phyloP scores from a whole-genome alignment of 1,140 invertebrate genomes.

The Aphelenchoides avenae region DNA sequence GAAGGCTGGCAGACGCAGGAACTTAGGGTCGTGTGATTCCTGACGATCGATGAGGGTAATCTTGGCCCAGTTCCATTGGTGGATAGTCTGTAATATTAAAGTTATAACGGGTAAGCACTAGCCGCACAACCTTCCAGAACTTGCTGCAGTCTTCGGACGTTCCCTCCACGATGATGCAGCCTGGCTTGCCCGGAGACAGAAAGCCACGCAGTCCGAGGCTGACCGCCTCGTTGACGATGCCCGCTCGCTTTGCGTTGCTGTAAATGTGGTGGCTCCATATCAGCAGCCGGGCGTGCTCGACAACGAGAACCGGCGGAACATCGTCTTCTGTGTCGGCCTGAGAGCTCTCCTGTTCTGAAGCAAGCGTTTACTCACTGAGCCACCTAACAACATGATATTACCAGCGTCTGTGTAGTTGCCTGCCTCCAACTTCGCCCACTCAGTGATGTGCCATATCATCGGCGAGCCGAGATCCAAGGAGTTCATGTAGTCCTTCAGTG shows the following conservation, averaged over 20 bases:
- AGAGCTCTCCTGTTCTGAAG: neutral
- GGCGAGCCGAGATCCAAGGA: neutral
- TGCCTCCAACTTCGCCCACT: neutral
- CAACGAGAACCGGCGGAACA: neutral
- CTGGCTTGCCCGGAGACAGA: conserved; percentile 2
- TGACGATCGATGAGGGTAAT: too few species aligned
- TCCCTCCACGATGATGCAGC: conserved; percentile 1
- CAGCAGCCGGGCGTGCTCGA: conserved; percentile 1
- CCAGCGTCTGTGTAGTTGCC: neutral
- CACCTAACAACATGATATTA: neutral
- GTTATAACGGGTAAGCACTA: too few species aligned
- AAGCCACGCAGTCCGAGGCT: conserved; percentile 3
- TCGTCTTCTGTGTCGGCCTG: neutral
- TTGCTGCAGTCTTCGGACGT: too few species aligned
- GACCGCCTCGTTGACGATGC: neutral
- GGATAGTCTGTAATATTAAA: too few species aligned
- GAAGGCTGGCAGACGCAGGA: too few species aligned
- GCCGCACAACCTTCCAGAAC: too few species aligned
- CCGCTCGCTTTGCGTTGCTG: neutral
- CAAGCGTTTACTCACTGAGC: neutral
- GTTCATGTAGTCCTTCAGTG: neutral
- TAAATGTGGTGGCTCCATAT: conserved; percentile 4
- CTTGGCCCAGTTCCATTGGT: too few species aligned
- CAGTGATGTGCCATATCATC: neutral
- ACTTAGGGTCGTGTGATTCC: too few species aligned